These are phyloP conservation scores for Eptatretus burgeri DNA, from an alignment of 2,113 vertebrate species.

Conservation along the genomic window DNA sequence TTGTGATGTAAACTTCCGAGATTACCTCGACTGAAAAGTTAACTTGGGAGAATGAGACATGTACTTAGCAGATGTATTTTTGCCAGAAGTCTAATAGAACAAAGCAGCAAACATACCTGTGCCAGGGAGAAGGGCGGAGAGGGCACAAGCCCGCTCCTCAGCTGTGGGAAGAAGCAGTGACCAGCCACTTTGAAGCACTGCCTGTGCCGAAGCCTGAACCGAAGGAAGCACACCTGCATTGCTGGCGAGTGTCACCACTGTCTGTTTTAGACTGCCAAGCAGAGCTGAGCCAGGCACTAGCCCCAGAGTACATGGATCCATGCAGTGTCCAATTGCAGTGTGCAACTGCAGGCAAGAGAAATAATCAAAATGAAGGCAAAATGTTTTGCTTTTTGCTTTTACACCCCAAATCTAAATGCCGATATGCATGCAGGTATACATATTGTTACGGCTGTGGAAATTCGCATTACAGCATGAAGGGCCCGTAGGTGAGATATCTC, in stretches of 20 bases:
- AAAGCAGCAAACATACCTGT: conserved; percentile 23
- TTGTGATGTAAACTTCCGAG: too few species aligned
- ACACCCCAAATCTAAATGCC: too few species aligned
- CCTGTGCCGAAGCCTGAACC: conserved; percentile 58
- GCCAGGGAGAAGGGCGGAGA: conserved; percentile 65
- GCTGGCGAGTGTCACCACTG: conserved; percentile 62
- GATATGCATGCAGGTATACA: too few species aligned
- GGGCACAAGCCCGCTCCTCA: conserved; percentile 57
- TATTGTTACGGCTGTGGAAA: too few species aligned
- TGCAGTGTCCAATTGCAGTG: conserved; percentile 76
- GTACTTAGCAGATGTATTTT: too few species aligned
- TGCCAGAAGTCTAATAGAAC: not conserved
- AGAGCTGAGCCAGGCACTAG: conserved; percentile 55
- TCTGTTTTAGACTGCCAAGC: conserved; percentile 83
- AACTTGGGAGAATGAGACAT: too few species aligned
- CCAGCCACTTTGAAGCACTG: conserved; percentile 86
- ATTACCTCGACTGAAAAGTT: too few species aligned
- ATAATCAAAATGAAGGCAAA: not conserved
- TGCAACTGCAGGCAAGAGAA: conserved; percentile 32
- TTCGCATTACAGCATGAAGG: too few species aligned
- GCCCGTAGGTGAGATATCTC: too few species aligned
- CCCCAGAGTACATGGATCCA: conserved; percentile 63
- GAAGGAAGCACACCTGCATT: conserved; percentile 66
- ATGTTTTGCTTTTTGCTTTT: too few species aligned
- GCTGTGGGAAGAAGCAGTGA: conserved; percentile 75